Evolutionary conservation across 2,797 vertebrate species (phyloP).

Genomic region (Schizopygopsis malacanthus): DNA sequence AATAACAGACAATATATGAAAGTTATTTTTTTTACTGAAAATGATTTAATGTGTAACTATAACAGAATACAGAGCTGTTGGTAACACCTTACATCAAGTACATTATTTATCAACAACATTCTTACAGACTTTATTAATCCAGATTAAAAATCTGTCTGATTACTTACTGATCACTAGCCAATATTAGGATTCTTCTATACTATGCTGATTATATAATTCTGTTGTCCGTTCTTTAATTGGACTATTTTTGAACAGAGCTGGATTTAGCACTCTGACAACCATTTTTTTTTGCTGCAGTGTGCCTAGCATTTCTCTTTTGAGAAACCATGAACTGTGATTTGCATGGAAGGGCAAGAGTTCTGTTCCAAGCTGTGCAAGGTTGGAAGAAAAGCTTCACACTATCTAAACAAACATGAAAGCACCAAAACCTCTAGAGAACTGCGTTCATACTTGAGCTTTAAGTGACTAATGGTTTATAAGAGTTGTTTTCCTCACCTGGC

Average conservation of each 20-base stretch:
- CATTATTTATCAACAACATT: neutral
- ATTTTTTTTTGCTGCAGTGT: neutral
- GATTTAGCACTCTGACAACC: neutral
- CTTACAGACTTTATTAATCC: neutral
- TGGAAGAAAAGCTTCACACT: neutral
- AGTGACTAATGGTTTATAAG: neutral
- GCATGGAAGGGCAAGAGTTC: neutral
- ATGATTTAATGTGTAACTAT: neutral
- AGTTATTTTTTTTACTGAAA: neutral
- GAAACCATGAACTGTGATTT: neutral
- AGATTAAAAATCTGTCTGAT: neutral
- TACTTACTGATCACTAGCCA: neutral
- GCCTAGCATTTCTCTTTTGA: neutral
- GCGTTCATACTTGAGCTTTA: neutral
- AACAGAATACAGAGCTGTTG: neutral
- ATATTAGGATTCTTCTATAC: neutral
- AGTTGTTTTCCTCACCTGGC: constrained; percentile 81
- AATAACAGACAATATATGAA: neutral
- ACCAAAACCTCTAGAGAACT: neutral
- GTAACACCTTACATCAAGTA: neutral
- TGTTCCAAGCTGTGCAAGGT: neutral
- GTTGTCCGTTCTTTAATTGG: neutral
- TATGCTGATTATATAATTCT: neutral
- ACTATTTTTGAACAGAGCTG: neutral
- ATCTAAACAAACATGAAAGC: neutral